Evolutionary conservation across 2,113 vertebrate species (phyloP).

Genomic region (Chiloscyllium plagiosum): DNA sequence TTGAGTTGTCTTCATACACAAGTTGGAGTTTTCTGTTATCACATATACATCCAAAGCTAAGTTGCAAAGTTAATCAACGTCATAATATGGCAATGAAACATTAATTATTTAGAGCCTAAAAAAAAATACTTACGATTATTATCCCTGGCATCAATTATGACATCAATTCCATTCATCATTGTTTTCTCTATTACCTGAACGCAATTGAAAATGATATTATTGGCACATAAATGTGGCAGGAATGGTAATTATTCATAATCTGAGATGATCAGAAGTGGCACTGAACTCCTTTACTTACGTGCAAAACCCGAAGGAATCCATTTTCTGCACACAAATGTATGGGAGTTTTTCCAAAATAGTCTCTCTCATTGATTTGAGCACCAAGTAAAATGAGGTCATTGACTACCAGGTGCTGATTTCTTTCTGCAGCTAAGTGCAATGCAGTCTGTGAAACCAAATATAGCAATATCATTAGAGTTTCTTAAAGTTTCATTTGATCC

Average conservation of each 20-base stretch:
- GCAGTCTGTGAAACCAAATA: slow-evolving; percentile 56
- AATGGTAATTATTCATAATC: neutral
- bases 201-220: fast-evolving
- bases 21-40: neutral
- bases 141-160: slow-evolving; percentile 65
- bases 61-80: neutral
- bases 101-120: neutral
- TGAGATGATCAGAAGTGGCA: neutral
- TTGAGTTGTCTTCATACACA: neutral
- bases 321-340: slow-evolving; percentile 71
- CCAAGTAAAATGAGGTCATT: slow-evolving; percentile 67
- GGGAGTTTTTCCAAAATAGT: slow-evolving; percentile 62
- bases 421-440: slow-evolving; percentile 67
- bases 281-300: slow-evolving; percentile 46
- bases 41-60: neutral
- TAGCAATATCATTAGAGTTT: neutral
- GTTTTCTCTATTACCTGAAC: slow-evolving; percentile 62
- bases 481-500: neutral
- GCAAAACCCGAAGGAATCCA: slow-evolving; percentile 65
- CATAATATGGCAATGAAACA: neutral
- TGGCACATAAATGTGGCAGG: neutral
- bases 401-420: slow-evolving; percentile 74
- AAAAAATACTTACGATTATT: slow-evolving; percentile 51
- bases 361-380: slow-evolving; percentile 60
- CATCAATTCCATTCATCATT: slow-evolving; percentile 50